Conservation (phyloP, 2,797 vertebrate genomes). For the Amazona ochrocephala region DNA sequence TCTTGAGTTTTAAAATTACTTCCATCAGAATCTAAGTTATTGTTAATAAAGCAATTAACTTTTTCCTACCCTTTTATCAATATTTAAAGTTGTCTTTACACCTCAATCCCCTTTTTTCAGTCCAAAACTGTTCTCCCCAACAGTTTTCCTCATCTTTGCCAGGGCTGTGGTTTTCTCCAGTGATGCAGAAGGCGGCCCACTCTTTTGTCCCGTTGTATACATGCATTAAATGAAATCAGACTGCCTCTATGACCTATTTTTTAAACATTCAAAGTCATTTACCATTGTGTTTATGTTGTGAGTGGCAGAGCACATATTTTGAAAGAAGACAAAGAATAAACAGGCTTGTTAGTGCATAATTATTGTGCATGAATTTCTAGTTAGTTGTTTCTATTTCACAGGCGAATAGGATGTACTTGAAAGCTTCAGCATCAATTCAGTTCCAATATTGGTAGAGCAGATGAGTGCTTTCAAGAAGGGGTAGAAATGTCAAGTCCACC, state of each 20-base stretch:
- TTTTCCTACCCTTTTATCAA: neutral
- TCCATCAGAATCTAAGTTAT: neutral
- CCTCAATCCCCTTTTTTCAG: neutral
- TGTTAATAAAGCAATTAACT: neutral
- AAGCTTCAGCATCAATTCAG: slow-evolving; percentile 55
- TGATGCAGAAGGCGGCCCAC: neutral
- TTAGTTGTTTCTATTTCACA: slow-evolving; percentile 55
- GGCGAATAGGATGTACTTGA: slow-evolving; percentile 24
- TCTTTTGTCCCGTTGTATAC: neutral
- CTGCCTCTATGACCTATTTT: slow-evolving; percentile 48
- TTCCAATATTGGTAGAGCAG: slow-evolving; percentile 25
- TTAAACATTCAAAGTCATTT: slow-evolving; percentile 42
- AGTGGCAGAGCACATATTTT: slow-evolving; percentile 33
- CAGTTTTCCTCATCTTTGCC: neutral
- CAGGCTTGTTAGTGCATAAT: slow-evolving; percentile 39
- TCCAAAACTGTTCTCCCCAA: neutral
- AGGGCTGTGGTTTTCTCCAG: neutral
- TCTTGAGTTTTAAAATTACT: neutral
- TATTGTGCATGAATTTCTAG: slow-evolving; percentile 23
- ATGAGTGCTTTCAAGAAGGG: slow-evolving; percentile 43
- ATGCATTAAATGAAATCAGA: slow-evolving; percentile 42
- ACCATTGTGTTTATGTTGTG: slow-evolving; percentile 9
- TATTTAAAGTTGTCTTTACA: neutral
- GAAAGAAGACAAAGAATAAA: slow-evolving; percentile 42
- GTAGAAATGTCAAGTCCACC: slow-evolving; percentile 39